A percentile compares a stretch with the other conserved stretches of the same genome.
These are phyloP conservation scores for Ceyx cyanopectus DNA, from an alignment of 2,113 vertebrate species.

Conservation along the genomic window DNA sequence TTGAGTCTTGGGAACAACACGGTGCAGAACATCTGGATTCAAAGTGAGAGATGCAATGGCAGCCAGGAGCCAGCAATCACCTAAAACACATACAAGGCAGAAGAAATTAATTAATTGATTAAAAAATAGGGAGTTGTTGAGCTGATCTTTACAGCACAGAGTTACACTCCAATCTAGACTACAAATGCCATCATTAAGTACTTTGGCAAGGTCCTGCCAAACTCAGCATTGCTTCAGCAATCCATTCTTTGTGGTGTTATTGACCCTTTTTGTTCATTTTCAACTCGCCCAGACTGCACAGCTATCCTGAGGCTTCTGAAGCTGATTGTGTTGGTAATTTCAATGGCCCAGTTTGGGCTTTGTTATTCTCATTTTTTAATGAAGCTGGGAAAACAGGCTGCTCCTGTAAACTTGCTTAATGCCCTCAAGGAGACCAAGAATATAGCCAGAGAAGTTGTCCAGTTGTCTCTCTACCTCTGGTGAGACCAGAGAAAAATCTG, in stretches of 20 bases:
- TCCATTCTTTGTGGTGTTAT: neutral
- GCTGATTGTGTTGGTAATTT: neutral
- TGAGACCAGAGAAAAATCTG: neutral
- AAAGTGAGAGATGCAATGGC: constrained; percentile 81
- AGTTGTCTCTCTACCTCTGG: rapidly evolving
- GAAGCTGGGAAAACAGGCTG: neutral
- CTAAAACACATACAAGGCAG: constrained; percentile 34
- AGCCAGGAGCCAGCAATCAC: constrained; percentile 83
- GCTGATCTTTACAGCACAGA: neutral
- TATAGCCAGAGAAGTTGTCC: neutral
- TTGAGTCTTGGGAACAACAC: constrained; percentile 75
- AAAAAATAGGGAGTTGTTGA: neutral
- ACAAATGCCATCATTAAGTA: neutral
- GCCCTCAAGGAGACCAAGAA: neutral
- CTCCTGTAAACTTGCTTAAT: neutral
- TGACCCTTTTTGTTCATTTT: neutral
- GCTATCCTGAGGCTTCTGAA: neutral
- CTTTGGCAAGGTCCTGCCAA: neutral
- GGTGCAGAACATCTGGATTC: constrained; percentile 72
- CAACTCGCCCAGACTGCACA: neutral
- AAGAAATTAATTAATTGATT: neutral
- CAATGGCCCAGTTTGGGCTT: neutral
- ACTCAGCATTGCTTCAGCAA: neutral
- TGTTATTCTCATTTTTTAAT: neutral
- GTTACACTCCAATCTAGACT: rapidly evolving